Percentiles rank a stretch among this genome's conserved stretches.
Evolutionary conservation across 2,888 invertebrate species (phyloP).

Genomic region (Adela reaumurella): DNA sequence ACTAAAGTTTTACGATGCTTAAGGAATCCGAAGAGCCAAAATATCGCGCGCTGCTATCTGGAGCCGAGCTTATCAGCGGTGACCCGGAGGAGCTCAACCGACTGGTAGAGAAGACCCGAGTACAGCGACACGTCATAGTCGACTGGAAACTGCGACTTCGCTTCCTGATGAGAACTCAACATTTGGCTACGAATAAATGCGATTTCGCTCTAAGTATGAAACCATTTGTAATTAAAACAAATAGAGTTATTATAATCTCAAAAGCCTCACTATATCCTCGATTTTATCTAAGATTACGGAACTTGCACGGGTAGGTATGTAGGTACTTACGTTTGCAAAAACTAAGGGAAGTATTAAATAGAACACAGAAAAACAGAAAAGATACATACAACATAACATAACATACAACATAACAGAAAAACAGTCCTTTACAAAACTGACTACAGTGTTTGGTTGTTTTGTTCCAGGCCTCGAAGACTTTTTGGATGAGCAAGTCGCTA

Average conservation of each 20-base stretch:
- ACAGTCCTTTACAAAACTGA: too few relatives aligned
- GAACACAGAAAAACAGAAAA: too few relatives aligned
- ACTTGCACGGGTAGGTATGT: too few relatives aligned
- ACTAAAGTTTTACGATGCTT: too few relatives aligned
- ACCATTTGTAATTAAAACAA: neutral
- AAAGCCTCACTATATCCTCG: too few relatives aligned
- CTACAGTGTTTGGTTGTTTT: too few relatives aligned
- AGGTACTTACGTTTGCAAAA: too few relatives aligned
- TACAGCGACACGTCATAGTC: constrained; percentile 68
- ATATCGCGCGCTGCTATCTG: constrained; percentile 54
- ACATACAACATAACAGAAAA: too few relatives aligned
- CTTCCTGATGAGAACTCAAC: constrained; percentile 67
- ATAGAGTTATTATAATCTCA: too few relatives aligned
- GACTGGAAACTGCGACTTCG: constrained; percentile 79
- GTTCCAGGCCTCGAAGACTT: constrained; percentile 68
- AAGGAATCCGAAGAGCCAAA: constrained; percentile 61
- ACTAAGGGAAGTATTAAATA: too few relatives aligned
- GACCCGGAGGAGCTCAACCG: constrained; percentile 46
- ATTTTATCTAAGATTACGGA: too few relatives aligned
- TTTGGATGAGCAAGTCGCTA: constrained; percentile 72
- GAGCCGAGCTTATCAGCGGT: constrained; percentile 45
- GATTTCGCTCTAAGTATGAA: constrained; percentile 67
- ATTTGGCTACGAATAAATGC: constrained; percentile 63
- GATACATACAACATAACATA: too few relatives aligned
- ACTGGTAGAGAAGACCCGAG: constrained; percentile 55